These are phyloP conservation scores for Hemicordylus capensis DNA, from an alignment of 2,113 vertebrate genomes.

Conservation along the genomic window DNA sequence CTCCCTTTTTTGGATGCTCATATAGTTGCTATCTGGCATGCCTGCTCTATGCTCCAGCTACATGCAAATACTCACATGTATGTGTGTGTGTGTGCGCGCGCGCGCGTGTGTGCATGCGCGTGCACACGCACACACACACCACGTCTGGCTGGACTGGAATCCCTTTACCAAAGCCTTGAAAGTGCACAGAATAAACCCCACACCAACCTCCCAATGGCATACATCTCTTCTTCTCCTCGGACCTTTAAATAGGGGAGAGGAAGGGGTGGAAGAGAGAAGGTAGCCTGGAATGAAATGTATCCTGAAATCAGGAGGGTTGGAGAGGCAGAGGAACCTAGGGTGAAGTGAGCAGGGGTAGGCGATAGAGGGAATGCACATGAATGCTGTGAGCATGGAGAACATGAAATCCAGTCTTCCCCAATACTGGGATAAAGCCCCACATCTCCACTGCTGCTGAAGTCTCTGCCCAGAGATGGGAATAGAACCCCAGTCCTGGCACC, in stretches of 20 bases:
- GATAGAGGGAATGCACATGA: background rate
- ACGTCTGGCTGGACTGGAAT: background rate
- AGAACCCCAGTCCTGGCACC: background rate
- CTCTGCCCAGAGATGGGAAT: background rate
- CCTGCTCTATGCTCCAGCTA: background rate
- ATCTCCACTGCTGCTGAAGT: background rate
- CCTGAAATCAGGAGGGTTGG: slow-evolving; percentile 39
- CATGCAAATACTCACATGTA: background rate
- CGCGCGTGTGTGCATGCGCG: too few relatives aligned
- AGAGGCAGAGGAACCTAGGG: background rate
- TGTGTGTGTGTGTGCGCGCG: too few relatives aligned
- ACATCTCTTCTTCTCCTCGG: background rate
- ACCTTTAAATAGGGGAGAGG: background rate
- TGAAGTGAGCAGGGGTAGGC: background rate
- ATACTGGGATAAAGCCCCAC: background rate
- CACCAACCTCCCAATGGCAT: background rate
- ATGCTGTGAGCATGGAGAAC: background rate
- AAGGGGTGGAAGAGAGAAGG: background rate
- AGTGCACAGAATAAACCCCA: background rate
- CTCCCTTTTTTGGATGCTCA: background rate
- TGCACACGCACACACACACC: background rate
- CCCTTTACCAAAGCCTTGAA: background rate
- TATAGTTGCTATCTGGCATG: background rate
- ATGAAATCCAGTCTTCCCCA: slow-evolving; percentile 21
- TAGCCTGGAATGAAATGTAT: background rate